These are phyloP conservation scores for Apotomis capreana DNA, from an alignment of 2,888 invertebrate species.

Conservation along the genomic window DNA sequence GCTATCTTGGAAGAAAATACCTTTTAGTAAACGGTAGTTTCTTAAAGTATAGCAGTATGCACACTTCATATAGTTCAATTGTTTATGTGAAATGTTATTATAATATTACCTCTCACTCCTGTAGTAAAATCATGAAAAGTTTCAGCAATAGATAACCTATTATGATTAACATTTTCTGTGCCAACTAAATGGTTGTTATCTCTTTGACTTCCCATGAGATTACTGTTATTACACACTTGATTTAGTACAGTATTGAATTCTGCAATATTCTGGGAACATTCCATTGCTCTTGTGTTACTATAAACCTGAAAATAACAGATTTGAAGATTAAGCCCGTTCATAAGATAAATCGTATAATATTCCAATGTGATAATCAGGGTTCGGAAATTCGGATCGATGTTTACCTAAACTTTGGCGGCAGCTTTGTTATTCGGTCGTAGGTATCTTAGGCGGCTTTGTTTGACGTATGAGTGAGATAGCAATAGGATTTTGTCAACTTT, in stretches of 20 bases:
- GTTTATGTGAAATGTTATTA: too few relatives aligned
- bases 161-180: conserved; percentile 46
- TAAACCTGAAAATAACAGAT: conserved; percentile 21
- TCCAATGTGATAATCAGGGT: neutral
- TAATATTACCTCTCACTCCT: conserved; percentile 60
- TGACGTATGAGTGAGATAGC: too few relatives aligned
- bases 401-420: too few relatives aligned
- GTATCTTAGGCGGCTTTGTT: too few relatives aligned
- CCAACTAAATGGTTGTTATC: conserved; percentile 27
- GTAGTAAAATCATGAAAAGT: conserved; percentile 65
- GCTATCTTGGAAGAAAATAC: too few relatives aligned
- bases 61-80: too few relatives aligned
- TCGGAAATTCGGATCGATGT: too few relatives aligned
- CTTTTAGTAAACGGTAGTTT: too few relatives aligned
- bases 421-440: too few relatives aligned
- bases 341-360: conserved; percentile 50
- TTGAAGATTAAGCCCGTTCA: neutral
- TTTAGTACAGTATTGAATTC: conserved; percentile 35
- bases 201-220: conserved; percentile 26
- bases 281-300: conserved; percentile 4
- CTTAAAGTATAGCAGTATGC: too few relatives aligned
- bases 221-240: conserved; percentile 42
- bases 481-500: too few relatives aligned
- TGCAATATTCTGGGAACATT: conserved; percentile 35
- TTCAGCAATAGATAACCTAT: conserved; percentile 53